Percentiles rank a stretch among this genome's conserved stretches.
phyloP scores from a whole-genome alignment of 1,140 invertebrate genomes.

The Diploscapter pachys region DNA sequence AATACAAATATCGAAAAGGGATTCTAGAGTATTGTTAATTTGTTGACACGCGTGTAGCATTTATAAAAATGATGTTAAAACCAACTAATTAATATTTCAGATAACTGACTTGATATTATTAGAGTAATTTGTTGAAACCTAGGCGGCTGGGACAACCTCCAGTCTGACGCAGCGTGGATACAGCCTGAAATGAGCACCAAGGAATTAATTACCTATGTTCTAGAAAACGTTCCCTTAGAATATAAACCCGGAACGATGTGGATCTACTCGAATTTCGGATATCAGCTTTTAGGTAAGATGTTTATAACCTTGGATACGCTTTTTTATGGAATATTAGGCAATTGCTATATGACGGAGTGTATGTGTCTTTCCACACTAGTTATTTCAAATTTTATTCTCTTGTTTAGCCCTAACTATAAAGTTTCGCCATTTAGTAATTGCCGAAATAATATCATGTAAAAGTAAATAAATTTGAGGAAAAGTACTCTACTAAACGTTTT shows the following conservation, averaged over 20 bases:
- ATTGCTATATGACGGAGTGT: too few relatives aligned
- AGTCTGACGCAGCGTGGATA: constrained; percentile 56
- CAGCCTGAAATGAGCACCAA: constrained; percentile 45
- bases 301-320: not conserved
- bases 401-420: not conserved
- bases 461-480: too few relatives aligned
- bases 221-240: constrained; percentile 46
- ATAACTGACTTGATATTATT: too few relatives aligned
- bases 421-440: not conserved
- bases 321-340: too few relatives aligned
- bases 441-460: not conserved
- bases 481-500: too few relatives aligned
- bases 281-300: constrained; percentile 49
- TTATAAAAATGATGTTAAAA: too few relatives aligned
- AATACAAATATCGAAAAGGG: not conserved
- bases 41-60: too few relatives aligned
- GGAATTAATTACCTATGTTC: constrained; percentile 48
- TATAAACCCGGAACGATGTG: constrained; percentile 49
- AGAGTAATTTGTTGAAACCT: too few relatives aligned
- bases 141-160: constrained; percentile 57
- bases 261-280: constrained; percentile 59
- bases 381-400: too few relatives aligned
- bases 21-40: not conserved
- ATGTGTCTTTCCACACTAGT: too few relatives aligned
- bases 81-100: too few relatives aligned